Evolutionary conservation across 2,888 invertebrate species (phyloP).

Genomic region (Adelphocoris suturalis): DNA sequence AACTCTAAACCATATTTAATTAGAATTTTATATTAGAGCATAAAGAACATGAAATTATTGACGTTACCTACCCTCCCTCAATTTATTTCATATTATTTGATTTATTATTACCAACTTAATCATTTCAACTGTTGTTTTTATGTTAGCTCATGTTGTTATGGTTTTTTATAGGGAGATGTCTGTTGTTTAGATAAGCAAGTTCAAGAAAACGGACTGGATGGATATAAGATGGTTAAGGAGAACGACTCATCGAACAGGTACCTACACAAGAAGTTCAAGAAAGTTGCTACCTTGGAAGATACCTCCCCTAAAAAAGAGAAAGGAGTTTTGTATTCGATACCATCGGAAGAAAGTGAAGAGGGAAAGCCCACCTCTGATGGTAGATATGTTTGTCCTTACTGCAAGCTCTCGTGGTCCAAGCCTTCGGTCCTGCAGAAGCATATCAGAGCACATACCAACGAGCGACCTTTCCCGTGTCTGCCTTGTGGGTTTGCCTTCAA

Average conservation of each 20-base stretch:
- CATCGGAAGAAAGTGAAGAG: conserved; percentile 74
- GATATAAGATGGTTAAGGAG: conserved; percentile 70
- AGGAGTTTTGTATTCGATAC: conserved; percentile 55
- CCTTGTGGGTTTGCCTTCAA: conserved; percentile 96
- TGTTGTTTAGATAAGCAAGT: conserved; percentile 71
- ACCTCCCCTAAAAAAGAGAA: conserved; percentile 73
- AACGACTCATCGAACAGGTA: conserved; percentile 81
- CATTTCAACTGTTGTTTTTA: neutral
- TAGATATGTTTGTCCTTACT: conserved; percentile 92
- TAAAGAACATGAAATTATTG: too few species aligned
- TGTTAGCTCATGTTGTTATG: conserved; percentile 40
- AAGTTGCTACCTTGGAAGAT: conserved; percentile 82
- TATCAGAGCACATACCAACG: conserved; percentile 95
- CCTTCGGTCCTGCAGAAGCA: conserved; percentile 96
- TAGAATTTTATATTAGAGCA: too few species aligned
- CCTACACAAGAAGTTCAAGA: conserved; percentile 95
- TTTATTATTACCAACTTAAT: too few species aligned
- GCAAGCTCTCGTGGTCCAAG: conserved; percentile 93
- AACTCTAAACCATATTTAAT: too few species aligned
- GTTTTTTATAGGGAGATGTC: conserved; percentile 69
- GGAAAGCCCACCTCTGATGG: conserved; percentile 79
- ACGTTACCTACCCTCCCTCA: too few species aligned
- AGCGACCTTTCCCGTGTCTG: conserved; percentile 93
- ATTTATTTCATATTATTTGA: too few species aligned
- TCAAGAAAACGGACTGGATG: conserved; percentile 70